Evolutionary conservation across 2,113 vertebrate genomes (phyloP).

Genomic region (Antechinus stuartii): DNA sequence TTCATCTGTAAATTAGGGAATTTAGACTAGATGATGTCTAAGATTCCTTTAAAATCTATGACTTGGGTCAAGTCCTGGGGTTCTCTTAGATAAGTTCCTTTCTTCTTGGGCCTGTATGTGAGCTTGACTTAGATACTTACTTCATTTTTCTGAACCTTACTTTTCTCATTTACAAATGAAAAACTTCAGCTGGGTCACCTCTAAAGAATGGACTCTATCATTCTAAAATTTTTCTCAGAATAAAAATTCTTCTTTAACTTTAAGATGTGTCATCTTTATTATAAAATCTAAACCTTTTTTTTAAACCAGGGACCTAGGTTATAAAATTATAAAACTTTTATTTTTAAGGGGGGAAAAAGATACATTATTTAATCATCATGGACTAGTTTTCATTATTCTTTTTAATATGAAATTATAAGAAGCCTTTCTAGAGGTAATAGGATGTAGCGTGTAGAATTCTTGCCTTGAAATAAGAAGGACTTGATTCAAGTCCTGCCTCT

Average conservation of each 20-base stretch:
- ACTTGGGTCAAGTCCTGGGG: background rate
- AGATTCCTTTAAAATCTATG: background rate
- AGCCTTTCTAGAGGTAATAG: background rate
- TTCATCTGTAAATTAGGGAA: background rate
- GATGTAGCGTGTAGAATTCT: background rate
- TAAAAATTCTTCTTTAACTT: slow-evolving; percentile 37
- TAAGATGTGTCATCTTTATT: slow-evolving; percentile 4
- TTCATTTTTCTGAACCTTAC: background rate
- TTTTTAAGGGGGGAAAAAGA: slow-evolving; percentile 4
- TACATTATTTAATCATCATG: slow-evolving; percentile 35
- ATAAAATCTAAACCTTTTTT: background rate
- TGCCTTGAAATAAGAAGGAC: background rate
- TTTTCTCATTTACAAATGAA: background rate
- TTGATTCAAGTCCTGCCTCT: background rate
- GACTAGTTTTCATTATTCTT: background rate
- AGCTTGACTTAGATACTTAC: background rate
- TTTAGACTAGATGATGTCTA: background rate
- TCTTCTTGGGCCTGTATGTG: background rate
- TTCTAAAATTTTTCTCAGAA: background rate
- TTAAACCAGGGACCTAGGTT: background rate
- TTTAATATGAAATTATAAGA: background rate
- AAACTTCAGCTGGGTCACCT: background rate
- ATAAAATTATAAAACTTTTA: slow-evolving; percentile 20
- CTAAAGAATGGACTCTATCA: background rate
- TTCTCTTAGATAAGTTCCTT: background rate